phyloP scores from a whole-genome alignment of 1,140 invertebrate genomes.

The Rhopalosiphum padi region DNA sequence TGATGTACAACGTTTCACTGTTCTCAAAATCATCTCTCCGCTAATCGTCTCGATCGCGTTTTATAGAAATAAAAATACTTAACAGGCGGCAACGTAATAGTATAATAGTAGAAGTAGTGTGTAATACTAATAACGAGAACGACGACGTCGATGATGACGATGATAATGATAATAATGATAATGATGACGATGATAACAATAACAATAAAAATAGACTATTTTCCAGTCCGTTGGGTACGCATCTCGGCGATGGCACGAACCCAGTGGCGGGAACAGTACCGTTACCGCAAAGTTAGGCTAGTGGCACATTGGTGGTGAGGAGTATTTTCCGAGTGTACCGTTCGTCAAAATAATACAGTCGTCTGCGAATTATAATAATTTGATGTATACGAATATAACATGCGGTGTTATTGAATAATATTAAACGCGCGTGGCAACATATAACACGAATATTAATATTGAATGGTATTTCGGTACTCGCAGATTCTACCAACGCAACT shows the following conservation, averaged over 20 bases:
- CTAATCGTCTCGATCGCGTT: not conserved
- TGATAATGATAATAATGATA: not conserved
- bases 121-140: not conserved
- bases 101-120: not conserved
- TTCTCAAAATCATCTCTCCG: not conserved
- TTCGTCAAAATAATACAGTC: slow-evolving; percentile 23
- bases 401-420: not conserved
- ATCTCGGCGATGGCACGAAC: slow-evolving; percentile 3
- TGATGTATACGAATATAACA: not conserved
- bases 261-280: slow-evolving; percentile 41
- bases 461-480: not conserved
- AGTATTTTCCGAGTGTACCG: not conserved
- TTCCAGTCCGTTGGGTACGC: slow-evolving; percentile 54
- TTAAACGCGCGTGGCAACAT: not conserved
- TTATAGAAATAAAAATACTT: not conserved
- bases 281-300: slow-evolving; percentile 55
- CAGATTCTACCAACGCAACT: not conserved
- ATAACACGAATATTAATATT: not conserved
- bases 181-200: not conserved
- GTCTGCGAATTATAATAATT: not conserved
- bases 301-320: not conserved
- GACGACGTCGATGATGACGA: not conserved
- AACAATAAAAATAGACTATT: slow-evolving; percentile 48
- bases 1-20: not conserved
- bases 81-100: not conserved